Percentiles rank a stretch among this genome's conserved stretches.
These are phyloP conservation scores for Flexamia atlantica DNA, from an alignment of 2,888 invertebrate genomes.

Conservation along the genomic window DNA sequence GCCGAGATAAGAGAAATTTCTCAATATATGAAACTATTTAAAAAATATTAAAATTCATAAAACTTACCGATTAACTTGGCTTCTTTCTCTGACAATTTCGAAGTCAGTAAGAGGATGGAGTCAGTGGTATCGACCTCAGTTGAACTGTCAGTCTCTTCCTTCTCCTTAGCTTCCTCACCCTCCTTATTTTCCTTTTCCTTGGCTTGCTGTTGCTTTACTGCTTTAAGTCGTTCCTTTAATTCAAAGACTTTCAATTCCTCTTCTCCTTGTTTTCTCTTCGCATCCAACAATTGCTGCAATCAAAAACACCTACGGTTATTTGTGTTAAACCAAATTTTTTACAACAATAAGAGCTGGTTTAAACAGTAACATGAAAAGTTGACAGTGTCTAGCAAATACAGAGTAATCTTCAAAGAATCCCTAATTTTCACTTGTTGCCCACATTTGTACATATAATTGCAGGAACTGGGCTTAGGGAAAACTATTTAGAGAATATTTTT, in stretches of 20 bases:
- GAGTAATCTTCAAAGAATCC: too few species aligned
- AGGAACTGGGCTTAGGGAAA: too few species aligned
- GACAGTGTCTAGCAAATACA: too few species aligned
- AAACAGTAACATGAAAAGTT: too few species aligned
- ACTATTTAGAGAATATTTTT: too few species aligned
- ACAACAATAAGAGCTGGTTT: too few species aligned
- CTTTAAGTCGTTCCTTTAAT: slow-evolving; percentile 74
- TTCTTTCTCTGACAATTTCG: slow-evolving; percentile 78
- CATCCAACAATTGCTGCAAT: slow-evolving; percentile 77
- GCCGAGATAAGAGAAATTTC: too few species aligned
- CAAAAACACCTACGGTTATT: neutral
- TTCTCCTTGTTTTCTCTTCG: slow-evolving; percentile 77
- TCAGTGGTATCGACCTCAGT: slow-evolving; percentile 71
- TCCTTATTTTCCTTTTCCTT: slow-evolving; percentile 64
- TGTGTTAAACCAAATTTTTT: slow-evolving; percentile 20
- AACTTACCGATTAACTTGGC: slow-evolving; percentile 85
- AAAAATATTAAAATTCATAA: too few species aligned
- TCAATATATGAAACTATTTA: too few species aligned
- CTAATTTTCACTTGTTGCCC: too few species aligned
- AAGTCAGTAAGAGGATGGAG: slow-evolving; percentile 70
- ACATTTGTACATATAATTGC: too few species aligned
- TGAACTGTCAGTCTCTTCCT: slow-evolving; percentile 73
- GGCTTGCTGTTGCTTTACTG: slow-evolving; percentile 24
- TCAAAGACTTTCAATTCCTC: slow-evolving; percentile 78
- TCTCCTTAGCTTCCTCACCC: slow-evolving; percentile 72